phyloP scores from a whole-genome alignment of 2,888 invertebrate genomes.

The Galeruca laticollis region DNA sequence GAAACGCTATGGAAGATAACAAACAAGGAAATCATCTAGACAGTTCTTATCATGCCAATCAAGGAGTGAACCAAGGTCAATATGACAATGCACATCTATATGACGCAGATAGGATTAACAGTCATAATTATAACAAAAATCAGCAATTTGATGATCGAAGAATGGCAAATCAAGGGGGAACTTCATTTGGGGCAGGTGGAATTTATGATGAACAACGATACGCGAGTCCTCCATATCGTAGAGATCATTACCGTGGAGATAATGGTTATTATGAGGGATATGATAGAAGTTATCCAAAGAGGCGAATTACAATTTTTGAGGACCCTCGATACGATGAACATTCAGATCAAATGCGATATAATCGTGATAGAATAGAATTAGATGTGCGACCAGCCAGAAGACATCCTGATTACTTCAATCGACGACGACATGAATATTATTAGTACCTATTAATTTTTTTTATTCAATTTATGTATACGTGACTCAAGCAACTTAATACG shows the following conservation, averaged over 20 bases:
- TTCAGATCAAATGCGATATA: conserved; percentile 43
- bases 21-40: conserved; percentile 57
- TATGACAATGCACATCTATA: conserved; percentile 59
- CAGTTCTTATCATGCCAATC: conserved; percentile 54
- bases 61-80: conserved; percentile 56
- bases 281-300: conserved; percentile 40
- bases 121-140: conserved; percentile 58
- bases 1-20: conserved; percentile 53
- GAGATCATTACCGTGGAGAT: conserved; percentile 27
- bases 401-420: conserved; percentile 42
- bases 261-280: conserved; percentile 6
- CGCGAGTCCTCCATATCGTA: conserved; percentile 39
- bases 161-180: conserved; percentile 50
- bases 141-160: conserved; percentile 58
- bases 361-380: conserved; percentile 54
- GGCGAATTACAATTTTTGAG: conserved; percentile 64
- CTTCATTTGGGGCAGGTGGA: conserved; percentile 50
- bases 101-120: conserved; percentile 57
- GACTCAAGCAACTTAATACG: no score
- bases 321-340: conserved; percentile 56
- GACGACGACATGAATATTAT: conserved; percentile 48
- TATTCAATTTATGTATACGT: not conserved
- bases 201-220: conserved; percentile 52
- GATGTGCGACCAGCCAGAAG: conserved; percentile 52
- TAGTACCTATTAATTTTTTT: conserved; percentile 38